A percentile compares a stretch with the other conserved stretches of the same genome.
phyloP scores from a whole-genome alignment of 2,113 vertebrate species.

The Melanocharis versteri region DNA sequence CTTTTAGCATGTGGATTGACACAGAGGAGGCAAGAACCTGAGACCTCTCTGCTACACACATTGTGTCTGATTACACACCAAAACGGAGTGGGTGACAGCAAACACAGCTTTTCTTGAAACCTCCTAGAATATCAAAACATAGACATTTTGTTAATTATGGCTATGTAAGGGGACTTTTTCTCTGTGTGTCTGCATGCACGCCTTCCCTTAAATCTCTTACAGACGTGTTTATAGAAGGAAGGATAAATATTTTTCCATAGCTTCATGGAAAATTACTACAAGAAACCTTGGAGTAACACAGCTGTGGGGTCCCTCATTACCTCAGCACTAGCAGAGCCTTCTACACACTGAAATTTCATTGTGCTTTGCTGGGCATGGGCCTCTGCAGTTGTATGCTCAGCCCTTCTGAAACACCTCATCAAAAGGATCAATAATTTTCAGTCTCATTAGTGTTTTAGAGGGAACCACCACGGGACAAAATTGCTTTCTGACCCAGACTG shows the following conservation, averaged over 20 bases:
- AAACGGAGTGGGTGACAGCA: background rate
- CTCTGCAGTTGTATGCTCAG: background rate
- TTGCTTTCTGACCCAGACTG: background rate
- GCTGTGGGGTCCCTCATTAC: constrained; percentile 51
- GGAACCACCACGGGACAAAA: background rate
- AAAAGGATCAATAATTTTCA: background rate
- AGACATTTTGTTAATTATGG: constrained; percentile 35
- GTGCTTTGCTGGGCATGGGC: background rate
- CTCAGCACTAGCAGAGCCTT: constrained; percentile 9
- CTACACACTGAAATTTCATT: background rate
- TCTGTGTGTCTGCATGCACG: background rate
- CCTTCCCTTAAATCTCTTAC: constrained; percentile 51
- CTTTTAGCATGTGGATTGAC: background rate
- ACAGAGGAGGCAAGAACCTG: background rate
- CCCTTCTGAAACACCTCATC: background rate
- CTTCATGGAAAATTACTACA: constrained; percentile 63
- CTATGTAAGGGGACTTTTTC: constrained; percentile 26
- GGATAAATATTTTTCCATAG: constrained; percentile 68
- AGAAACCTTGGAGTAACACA: constrained; percentile 55
- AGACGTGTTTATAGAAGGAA: constrained; percentile 62
- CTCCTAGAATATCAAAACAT: background rate
- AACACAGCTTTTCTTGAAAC: background rate
- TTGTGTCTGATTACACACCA: background rate
- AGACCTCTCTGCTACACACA: background rate
- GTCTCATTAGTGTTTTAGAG: background rate